These are phyloP conservation scores for Alethe diademata DNA, from an alignment of 2,113 vertebrate genomes.

Conservation along the genomic window DNA sequence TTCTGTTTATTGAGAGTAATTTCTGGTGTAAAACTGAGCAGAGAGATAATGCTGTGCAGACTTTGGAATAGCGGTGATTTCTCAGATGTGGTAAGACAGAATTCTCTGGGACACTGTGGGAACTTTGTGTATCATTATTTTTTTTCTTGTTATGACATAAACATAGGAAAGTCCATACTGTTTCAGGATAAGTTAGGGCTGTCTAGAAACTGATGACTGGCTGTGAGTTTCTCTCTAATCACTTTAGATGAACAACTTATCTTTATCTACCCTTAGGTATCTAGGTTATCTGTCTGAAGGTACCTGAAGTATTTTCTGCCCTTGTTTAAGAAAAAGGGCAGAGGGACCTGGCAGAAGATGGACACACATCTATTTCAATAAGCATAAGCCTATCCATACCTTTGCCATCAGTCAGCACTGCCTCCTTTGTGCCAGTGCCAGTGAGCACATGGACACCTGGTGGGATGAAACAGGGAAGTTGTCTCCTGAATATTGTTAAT, in stretches of 20 bases:
- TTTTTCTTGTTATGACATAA: neutral
- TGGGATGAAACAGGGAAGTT: neutral
- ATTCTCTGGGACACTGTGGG: neutral
- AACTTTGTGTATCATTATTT: rapidly evolving
- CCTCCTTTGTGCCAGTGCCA: neutral
- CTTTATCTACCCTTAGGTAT: neutral
- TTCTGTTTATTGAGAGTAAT: neutral
- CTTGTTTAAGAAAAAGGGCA: neutral
- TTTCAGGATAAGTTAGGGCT: neutral
- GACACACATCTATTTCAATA: neutral
- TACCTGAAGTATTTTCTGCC: neutral
- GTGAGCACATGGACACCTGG: neutral
- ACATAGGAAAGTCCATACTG: neutral
- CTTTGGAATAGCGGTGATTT: neutral
- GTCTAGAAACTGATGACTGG: neutral
- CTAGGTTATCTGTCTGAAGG: neutral
- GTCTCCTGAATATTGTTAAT: neutral
- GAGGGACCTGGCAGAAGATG: neutral
- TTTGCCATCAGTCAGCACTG: neutral
- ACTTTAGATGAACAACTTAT: neutral
- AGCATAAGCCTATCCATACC: neutral
- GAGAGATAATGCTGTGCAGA: neutral
- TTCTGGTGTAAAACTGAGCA: neutral
- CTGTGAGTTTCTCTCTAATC: neutral
- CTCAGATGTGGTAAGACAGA: neutral